phyloP scores from a whole-genome alignment of 2,113 vertebrate genomes.

The Caranx melampygus region DNA sequence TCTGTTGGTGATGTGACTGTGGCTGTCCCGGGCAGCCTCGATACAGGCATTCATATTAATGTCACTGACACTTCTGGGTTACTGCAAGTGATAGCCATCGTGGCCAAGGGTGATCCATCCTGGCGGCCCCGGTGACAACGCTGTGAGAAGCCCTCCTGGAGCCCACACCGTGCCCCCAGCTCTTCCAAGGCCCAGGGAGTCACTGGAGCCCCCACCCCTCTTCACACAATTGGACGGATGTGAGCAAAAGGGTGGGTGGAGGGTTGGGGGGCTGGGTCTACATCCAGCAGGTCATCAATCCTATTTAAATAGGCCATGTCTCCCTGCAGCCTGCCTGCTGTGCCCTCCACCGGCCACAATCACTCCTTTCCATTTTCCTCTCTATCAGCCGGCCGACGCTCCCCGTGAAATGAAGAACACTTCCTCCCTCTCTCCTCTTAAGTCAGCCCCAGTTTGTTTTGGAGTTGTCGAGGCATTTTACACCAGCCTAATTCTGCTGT shows the following conservation, averaged over 20 bases:
- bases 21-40: conserved; percentile 43
- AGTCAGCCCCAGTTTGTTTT: conserved; percentile 36
- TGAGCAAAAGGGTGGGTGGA: neutral
- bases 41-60: conserved; percentile 60
- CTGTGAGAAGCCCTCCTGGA: conserved; percentile 25
- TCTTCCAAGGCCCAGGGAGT: conserved; percentile 43
- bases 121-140: conserved; percentile 23
- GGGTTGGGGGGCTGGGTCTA: conserved; percentile 22
- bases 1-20: conserved; percentile 58
- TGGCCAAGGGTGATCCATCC: conserved; percentile 67
- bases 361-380: conserved; percentile 59
- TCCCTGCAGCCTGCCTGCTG: conserved; percentile 58
- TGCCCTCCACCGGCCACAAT: conserved; percentile 65
- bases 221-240: conserved; percentile 17
- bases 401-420: conserved; percentile 48
- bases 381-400: conserved; percentile 30
- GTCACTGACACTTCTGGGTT: conserved; percentile 80
- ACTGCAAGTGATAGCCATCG: conserved; percentile 72
- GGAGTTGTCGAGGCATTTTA: conserved; percentile 13
- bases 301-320: conserved; percentile 82
- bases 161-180: conserved; percentile 16
- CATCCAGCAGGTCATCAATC: conserved; percentile 81
- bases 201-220: conserved; percentile 21
- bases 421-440: neutral
- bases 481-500: neutral